Evolutionary conservation across 2,888 invertebrate species (phyloP).

Genomic region (Fragum whitleyi): DNA sequence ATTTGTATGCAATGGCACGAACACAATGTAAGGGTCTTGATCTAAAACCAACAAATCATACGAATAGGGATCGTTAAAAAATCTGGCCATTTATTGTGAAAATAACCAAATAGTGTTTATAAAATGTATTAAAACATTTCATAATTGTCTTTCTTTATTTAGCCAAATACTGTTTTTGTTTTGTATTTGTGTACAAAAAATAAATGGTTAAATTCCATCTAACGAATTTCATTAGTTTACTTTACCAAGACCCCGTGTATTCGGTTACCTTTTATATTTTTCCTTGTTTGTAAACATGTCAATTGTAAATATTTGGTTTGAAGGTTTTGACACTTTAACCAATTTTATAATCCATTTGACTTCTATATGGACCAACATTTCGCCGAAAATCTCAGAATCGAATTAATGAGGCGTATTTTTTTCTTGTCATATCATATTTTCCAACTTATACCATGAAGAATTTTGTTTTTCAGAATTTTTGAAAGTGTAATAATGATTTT

Average conservation of each 20-base stretch:
- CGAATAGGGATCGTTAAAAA: slow-evolving; percentile 11
- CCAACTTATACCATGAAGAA: no score
- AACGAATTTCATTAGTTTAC: slow-evolving; percentile 17
- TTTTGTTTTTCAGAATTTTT: no score
- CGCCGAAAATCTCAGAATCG: no score
- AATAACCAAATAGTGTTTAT: slow-evolving; percentile 46
- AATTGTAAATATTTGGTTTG: slow-evolving; percentile 57
- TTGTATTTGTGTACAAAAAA: slow-evolving; percentile 28
- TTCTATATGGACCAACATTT: no score
- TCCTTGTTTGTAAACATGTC: slow-evolving; percentile 45
- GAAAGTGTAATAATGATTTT: no score
- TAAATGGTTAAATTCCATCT: slow-evolving; percentile 9
- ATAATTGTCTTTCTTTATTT: slow-evolving; percentile 39
- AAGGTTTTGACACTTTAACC: slow-evolving; percentile 37
- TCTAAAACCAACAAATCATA: slow-evolving; percentile 11
- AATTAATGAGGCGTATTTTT: no score
- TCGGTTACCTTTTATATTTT: slow-evolving; percentile 25
- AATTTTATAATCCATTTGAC: no score
- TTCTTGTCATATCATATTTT: no score
- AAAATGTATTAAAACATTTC: slow-evolving; percentile 41
- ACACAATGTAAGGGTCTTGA: slow-evolving; percentile 16
- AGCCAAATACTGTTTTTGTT: slow-evolving; percentile 34
- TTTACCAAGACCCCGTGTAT: neutral
- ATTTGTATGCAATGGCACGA: slow-evolving; percentile 7
- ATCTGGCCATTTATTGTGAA: slow-evolving; percentile 42